Percentiles rank a stretch among this genome's conserved stretches.
phyloP scores from a whole-genome alignment of 2,113 vertebrate genomes.

The Tetraodon nigroviridis region DNA sequence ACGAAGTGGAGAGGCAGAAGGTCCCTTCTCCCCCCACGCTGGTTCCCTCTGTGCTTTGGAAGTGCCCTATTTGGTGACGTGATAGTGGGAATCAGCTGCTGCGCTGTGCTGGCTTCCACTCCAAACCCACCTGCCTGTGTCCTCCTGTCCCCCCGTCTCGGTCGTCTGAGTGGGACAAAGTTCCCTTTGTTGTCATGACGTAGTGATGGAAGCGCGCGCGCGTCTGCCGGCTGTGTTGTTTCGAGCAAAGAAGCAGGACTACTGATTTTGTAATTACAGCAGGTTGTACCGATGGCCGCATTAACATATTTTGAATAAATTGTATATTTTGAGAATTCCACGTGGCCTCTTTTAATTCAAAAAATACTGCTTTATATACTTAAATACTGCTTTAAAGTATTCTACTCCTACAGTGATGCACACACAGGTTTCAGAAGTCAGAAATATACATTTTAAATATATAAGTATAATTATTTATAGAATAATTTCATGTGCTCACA shows the following conservation, averaged over 20 bases:
- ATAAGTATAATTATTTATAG: too few relatives aligned
- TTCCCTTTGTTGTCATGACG: slow-evolving; percentile 27
- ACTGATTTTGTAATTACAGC: slow-evolving; percentile 79
- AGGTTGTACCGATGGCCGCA: slow-evolving; percentile 70
- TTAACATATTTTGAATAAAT: slow-evolving; percentile 81
- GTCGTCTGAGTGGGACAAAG: too few relatives aligned
- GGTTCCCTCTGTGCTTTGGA: not conserved
- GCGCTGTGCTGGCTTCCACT: not conserved
- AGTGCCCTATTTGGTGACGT: not conserved
- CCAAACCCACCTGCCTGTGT: slow-evolving; percentile 2
- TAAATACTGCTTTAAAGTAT: too few relatives aligned
- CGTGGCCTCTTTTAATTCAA: slow-evolving; percentile 22
- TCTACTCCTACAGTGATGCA: too few relatives aligned
- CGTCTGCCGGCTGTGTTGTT: slow-evolving; percentile 33
- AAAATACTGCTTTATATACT: too few relatives aligned
- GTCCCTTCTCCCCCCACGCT: slow-evolving; percentile 1
- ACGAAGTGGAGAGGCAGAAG: not conserved
- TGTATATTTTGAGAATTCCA: slow-evolving; percentile 76
- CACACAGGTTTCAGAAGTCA: too few relatives aligned
- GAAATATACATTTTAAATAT: too few relatives aligned
- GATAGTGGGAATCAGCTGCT: not conserved
- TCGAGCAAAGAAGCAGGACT: slow-evolving; percentile 57
- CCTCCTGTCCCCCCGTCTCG: too few relatives aligned
- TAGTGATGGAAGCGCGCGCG: slow-evolving; percentile 33
- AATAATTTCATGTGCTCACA: too few relatives aligned